Conservation (phyloP, 64 coral and sea anemone genomes). For the Montipora sp. region DNA sequence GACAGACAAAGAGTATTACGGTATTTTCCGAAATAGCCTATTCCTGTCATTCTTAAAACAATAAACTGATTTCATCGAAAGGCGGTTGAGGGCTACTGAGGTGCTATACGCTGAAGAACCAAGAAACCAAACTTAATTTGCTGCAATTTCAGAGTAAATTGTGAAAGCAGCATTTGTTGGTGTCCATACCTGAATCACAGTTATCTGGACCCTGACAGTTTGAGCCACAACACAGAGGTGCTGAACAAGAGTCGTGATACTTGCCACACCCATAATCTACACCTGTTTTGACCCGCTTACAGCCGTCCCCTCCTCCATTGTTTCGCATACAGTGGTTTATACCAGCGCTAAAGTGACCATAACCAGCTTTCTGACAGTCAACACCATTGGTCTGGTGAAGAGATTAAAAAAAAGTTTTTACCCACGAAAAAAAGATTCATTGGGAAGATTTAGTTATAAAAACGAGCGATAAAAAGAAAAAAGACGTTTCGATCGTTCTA, state of each 20-base stretch:
- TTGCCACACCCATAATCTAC: slow-evolving; percentile 78
- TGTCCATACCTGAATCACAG: slow-evolving; percentile 72
- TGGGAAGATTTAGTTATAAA: too few relatives aligned
- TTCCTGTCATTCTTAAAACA: too few relatives aligned
- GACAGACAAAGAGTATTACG: too few relatives aligned
- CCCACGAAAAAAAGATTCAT: background rate
- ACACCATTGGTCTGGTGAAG: slow-evolving; percentile 68
- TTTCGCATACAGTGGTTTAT: slow-evolving; percentile 87
- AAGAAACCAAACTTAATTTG: too few relatives aligned
- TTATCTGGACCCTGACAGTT: slow-evolving; percentile 76
- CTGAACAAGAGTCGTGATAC: slow-evolving; percentile 81
- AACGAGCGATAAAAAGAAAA: too few relatives aligned
- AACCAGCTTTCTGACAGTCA: slow-evolving; percentile 78
- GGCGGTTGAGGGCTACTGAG: too few relatives aligned
- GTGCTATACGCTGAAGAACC: too few relatives aligned
- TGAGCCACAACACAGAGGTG: slow-evolving; percentile 81
- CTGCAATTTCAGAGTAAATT: too few relatives aligned
- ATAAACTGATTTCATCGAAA: too few relatives aligned
- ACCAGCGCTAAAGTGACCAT: slow-evolving; percentile 82
- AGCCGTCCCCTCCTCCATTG: slow-evolving; percentile 72
- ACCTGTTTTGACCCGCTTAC: slow-evolving; percentile 64
- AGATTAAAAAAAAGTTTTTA: background rate
- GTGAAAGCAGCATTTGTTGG: background rate
- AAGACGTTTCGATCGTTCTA: too few relatives aligned
- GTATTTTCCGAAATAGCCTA: too few relatives aligned